Base-by-base conservation (phyloP, 1,140 invertebrate species). In the Sarcophaga bullata region DNA sequence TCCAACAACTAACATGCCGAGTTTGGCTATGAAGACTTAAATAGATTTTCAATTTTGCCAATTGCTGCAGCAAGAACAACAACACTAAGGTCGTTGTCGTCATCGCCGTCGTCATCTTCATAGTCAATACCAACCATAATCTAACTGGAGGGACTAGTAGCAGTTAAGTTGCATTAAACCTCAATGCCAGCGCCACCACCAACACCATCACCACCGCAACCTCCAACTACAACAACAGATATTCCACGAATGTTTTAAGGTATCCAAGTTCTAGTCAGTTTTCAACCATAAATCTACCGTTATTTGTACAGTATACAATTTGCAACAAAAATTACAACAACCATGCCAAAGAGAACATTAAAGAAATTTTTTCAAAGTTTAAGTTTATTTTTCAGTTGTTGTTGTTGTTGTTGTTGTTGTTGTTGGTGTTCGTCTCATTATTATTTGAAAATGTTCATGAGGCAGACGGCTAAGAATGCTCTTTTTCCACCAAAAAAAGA, bases 11-110 rank as follows among this genome's bases (percentile, higher is more conserved):
- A 68, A 68, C 7, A n/a, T n/a, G n/a, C 19, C 6, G 4, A 68
- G 7, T 9, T 68, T 68, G 19, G 10, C 62, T 68, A 19, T 15
- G 17, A 68, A 58, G n/a, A 68, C 6, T n/a, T 68, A 37, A 68
- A 17, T 68, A 68, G n/a, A 68, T 68, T 68, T 68, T 68, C 62
- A 68, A 68, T 68, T 68, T n/a, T 68, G n/a, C 62, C 62, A 68
- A 68, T 68, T 68, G 62, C 19, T 19, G 62, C 62, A 68, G 62
- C 62, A 68, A 68, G n/a, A 19, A 68, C 7, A 68, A 19, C 8
- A 68, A 68, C n/a, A 68, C 62, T 68, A 68, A 25, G 17, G 17
- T 13, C 54, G n/a, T 13, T n/a, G 11, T 58, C 54, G n/a, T n/a
- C n/a, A 13, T 6, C 11, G n/a, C 54, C 1, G 25, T 37, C n/a